Percentiles rank a stretch among this genome's conserved stretches.
phyloP scores from a whole-genome alignment of 2,888 invertebrate species.

The Heliconius erato region DNA sequence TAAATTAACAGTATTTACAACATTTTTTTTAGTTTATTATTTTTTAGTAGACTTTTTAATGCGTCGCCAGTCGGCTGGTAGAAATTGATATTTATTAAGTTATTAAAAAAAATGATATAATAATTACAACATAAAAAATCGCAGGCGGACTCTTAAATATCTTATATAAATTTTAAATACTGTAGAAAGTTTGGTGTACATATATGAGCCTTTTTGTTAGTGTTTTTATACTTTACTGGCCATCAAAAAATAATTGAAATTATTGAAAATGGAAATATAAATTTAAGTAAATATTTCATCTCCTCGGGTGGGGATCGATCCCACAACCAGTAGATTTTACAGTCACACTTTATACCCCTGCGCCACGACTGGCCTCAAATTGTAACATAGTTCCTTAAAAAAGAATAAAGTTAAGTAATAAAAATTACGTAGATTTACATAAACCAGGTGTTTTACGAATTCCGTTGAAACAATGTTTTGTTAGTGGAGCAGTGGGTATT shows the following conservation, averaged over 20 bases:
- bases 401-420: background rate
- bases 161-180: background rate
- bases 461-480: constrained; percentile 9
- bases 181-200: background rate
- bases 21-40: too few relatives aligned
- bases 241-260: too few relatives aligned
- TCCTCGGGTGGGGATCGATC: too few relatives aligned
- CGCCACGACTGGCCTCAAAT: too few relatives aligned
- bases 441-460: background rate
- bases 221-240: too few relatives aligned
- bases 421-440: constrained; percentile 8
- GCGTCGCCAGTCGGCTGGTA: background rate
- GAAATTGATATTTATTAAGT: background rate
- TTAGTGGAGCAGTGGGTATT: constrained; percentile 16
- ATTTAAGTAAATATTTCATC: too few relatives aligned
- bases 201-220: too few relatives aligned
- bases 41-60: background rate
- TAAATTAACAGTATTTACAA: too few relatives aligned
- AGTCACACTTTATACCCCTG: too few relatives aligned
- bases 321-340: too few relatives aligned
- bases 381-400: background rate
- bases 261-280: too few relatives aligned
- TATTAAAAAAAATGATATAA: background rate
- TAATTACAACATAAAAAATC: background rate
- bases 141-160: background rate